Evolutionary conservation across 2,797 vertebrate species (phyloP), one percentile per base, ranked within the genome.

Genomic region (Lagodon rhomboides): DNA sequence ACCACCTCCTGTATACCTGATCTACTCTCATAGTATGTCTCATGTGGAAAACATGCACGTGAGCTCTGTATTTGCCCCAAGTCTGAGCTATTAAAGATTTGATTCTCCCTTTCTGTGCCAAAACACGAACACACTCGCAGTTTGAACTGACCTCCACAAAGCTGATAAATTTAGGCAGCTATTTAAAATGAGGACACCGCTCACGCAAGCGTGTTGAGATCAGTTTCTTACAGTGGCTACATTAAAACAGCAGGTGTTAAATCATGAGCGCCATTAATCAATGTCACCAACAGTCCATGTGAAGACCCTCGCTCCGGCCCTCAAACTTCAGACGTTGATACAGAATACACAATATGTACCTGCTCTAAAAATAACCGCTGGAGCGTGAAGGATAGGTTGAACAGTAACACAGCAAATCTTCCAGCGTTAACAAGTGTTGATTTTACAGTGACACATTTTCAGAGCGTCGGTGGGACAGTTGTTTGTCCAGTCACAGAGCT

Each of bases 211-310:
- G 82, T 79, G 91, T 85, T 87, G 88, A 94, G 94, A 97, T 97
- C 96, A 91, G 94, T 96, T 97, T 96, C 96, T 95, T 94, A 94
- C 81, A 82, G 93, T 92, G 91, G 88, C 93, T 86, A 91, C 92
- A 94, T 94, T 95, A 94, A 95, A 94, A 93, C 88, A 96, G 94
- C 96, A 96, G 95, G 95, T 97, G 96, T 91, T 94, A 94, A 95
- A 96, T 96, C 92, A 94, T 94, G 93, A 88, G 79, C 65, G 44
- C 93, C 94, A 94, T 96, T 95, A 92, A 95, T 96, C 94, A 95
- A 85, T 74, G 78, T 53, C 72, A 74, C 30, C 15, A 87, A 80
- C 27, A 41, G 64, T 80, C 64, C 65, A 55, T 30, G 73, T 70
- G 51, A 73, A 82, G 83, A 84, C 59, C 78, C 64, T 68, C n/a